Conservation (phyloP, 2,113 vertebrate genomes). For the Apaloderma vittatum region DNA sequence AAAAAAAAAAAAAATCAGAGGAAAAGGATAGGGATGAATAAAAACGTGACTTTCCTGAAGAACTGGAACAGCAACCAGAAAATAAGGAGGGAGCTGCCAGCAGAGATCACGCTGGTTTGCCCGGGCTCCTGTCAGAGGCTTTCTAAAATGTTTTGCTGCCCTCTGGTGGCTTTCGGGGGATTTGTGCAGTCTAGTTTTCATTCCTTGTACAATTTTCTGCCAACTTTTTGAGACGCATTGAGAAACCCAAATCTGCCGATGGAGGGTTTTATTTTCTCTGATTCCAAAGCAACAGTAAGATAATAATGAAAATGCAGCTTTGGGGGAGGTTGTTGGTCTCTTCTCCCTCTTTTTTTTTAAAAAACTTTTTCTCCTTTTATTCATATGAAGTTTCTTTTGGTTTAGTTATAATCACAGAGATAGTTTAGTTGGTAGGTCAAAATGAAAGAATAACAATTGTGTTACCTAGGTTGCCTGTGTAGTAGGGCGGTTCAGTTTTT, state of each 20-base stretch:
- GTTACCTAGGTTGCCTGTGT: background rate
- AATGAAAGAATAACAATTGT: background rate
- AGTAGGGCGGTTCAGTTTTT: background rate
- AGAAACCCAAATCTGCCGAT: background rate
- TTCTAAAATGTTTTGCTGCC: constrained; percentile 76
- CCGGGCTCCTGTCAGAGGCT: background rate
- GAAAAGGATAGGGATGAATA: background rate
- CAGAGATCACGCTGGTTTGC: background rate
- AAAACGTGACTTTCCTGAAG: background rate
- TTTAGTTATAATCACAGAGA: background rate
- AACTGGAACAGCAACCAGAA: background rate
- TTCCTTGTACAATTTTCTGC: background rate
- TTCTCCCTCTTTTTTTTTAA: rapidly evolving
- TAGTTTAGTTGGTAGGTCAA: background rate
- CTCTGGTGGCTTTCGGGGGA: constrained; percentile 67
- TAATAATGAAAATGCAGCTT: background rate
- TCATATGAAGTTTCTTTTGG: background rate
- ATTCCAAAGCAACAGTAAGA: background rate
- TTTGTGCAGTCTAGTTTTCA: background rate
- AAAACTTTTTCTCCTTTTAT: background rate
- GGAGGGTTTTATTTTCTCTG: background rate
- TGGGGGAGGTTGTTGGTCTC: background rate
- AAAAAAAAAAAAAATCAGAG: background rate
- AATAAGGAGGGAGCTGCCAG: background rate
- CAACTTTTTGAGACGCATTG: background rate